A percentile compares a stretch with the other conserved stretches of the same genome.
Conservation (phyloP, 2,113 vertebrate genomes). For the Ondatra zibethicus region DNA sequence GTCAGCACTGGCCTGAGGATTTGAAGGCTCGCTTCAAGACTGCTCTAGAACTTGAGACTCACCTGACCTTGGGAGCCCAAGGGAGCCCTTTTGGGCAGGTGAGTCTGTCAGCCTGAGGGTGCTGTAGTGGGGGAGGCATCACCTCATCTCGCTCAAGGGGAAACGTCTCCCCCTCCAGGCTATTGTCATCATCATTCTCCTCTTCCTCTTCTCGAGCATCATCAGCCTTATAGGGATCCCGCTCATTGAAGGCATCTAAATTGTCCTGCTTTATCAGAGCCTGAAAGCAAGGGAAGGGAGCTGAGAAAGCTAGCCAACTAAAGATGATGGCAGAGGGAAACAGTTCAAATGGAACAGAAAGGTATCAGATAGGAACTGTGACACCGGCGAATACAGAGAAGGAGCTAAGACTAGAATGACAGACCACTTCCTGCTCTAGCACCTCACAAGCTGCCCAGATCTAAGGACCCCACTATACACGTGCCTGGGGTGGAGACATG, state of each 20-base stretch:
- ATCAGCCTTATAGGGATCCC: slow-evolving; percentile 97
- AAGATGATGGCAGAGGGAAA: fast-evolving
- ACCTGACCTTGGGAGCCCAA: slow-evolving; percentile 99
- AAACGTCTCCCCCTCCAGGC: slow-evolving; percentile 95
- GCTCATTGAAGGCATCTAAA: slow-evolving; percentile 98
- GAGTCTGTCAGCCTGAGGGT: slow-evolving; percentile 93
- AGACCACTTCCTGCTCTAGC: not conserved
- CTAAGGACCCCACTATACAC: not conserved
- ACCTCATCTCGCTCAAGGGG: slow-evolving; percentile 96
- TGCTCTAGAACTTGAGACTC: slow-evolving; percentile 59
- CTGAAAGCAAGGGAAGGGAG: slow-evolving; percentile 78
- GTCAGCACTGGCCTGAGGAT: not conserved
- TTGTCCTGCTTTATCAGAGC: slow-evolving; percentile 98
- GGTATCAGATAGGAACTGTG: no score
- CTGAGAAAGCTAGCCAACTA: not conserved
- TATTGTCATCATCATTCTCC: slow-evolving; percentile 96
- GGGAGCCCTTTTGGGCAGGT: slow-evolving; percentile 97
- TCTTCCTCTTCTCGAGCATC: slow-evolving; percentile 97
- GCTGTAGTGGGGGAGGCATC: slow-evolving; percentile 94
- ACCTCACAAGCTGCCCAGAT: not conserved
- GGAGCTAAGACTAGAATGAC: not conserved
- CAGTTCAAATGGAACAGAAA: not conserved
- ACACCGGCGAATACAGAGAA: not conserved
- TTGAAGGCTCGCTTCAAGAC: not conserved
- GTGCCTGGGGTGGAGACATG: not conserved